Percentiles rank a stretch among this genome's conserved stretches.
Evolutionary conservation across 2,888 invertebrate species (phyloP).

Genomic region (Clepsis dumicolana): DNA sequence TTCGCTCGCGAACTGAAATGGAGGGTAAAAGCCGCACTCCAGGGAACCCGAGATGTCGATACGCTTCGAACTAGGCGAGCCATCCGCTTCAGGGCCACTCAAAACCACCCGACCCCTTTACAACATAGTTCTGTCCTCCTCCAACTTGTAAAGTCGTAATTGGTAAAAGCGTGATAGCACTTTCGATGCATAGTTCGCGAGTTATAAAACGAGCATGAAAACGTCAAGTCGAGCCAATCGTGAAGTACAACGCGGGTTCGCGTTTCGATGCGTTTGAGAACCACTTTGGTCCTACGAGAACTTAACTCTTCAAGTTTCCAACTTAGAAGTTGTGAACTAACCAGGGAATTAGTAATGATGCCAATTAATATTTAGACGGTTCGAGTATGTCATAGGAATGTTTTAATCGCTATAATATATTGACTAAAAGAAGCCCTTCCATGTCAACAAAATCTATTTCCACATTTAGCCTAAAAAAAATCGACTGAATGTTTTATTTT

Average conservation of each 20-base stretch:
- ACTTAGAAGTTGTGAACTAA: constrained; percentile 6
- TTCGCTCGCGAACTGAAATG: constrained; percentile 58
- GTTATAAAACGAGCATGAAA: constrained; percentile 26
- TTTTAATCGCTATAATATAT: background rate
- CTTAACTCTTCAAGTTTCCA: constrained; percentile 20
- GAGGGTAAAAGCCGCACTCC: constrained; percentile 60
- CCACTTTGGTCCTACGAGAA: constrained; percentile 26
- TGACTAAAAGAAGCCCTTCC: background rate
- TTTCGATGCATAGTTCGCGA: background rate
- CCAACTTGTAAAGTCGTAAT: constrained; percentile 6
- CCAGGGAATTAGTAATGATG: background rate
- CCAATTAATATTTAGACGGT: constrained; percentile 3
- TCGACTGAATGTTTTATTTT: background rate
- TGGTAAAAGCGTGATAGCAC: constrained; percentile 24
- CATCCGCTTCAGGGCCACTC: constrained; percentile 32
- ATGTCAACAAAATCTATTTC: background rate
- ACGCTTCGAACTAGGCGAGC: constrained; percentile 45
- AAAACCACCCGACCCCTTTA: constrained; percentile 5
- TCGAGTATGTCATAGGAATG: background rate
- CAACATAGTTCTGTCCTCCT: constrained; percentile 26
- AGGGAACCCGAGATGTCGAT: constrained; percentile 49
- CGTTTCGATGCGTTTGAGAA: constrained; percentile 29
- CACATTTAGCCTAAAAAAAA: background rate
- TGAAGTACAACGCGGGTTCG: constrained; percentile 26
- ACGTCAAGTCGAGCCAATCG: constrained; percentile 34